Evolutionary conservation across 1,140 invertebrate species (phyloP), one percentile per base, ranked within the genome.

Genomic region (Lepidostoma basale): DNA sequence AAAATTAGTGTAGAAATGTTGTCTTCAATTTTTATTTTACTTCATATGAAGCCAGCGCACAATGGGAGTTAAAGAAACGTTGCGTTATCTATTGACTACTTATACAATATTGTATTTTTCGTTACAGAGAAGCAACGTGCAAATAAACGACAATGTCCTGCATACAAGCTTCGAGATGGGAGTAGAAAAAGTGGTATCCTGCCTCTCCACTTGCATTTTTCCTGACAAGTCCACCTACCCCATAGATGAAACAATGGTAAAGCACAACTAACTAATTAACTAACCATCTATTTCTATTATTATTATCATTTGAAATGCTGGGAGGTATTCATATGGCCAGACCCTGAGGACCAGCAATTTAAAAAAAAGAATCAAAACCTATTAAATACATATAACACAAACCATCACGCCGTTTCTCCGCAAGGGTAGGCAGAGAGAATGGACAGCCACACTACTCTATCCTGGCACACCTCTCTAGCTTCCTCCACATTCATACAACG

Each of bases 201-300:
- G 98, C 80, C 84, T 99, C 1, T 99, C 97, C 0, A 99, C 98
- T 0, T 99, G 98, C 76, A 98, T 99, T 74, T 99, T 99, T 80
- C 98, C 98, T 12, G 96, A 99, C 78, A 97, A 98, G 81, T 98
- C 96, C 3, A 89, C 88, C 8, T 99, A 99, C 85, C 98, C 98
- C 2, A 99, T 99, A 69, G 93, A 99, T 82, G 98, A 99, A 85
- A 95, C 92, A 9, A 98, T 98, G 97, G 94, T 97, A 83, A 84
- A 16, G 10, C 8, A 3, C n/a, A n/a, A n/a, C n/a, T n/a, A n/a
- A n/a, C n/a, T n/a, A n/a, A n/a, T n/a, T n/a, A n/a, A n/a, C n/a
- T n/a, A n/a, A n/a, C n/a, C n/a, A n/a, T 22, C 40, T 9, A 8
- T 25, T 47, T 5, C 10, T 4, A 1, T 47, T 18, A 45, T 5